phyloP scores from a whole-genome alignment of 2,113 vertebrate species.

The Ictidomys tridecemlineatus region DNA sequence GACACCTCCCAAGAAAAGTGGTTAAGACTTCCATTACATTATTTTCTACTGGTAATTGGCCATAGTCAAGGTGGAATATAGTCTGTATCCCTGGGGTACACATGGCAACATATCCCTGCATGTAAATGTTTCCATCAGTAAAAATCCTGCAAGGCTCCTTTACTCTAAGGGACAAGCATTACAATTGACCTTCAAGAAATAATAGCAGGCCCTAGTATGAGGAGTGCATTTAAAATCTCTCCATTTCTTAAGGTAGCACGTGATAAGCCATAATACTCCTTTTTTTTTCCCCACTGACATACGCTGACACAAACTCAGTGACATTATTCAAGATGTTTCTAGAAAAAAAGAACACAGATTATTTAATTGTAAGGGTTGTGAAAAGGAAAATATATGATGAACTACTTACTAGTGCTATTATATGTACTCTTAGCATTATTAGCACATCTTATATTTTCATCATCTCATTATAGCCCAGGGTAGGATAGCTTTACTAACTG shows the following conservation, averaged over 20 bases:
- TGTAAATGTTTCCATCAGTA: conserved; percentile 50
- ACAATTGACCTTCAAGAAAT: conserved; percentile 62
- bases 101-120: not conserved
- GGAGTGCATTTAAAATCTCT: conserved; percentile 28
- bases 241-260: conserved; percentile 16
- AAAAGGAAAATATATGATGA: not conserved
- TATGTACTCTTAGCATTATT: conserved; percentile 27
- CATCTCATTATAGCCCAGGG: not conserved
- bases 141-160: conserved; percentile 1
- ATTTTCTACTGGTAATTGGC: conserved; percentile 60
- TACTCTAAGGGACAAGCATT: not conserved
- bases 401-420: conserved; percentile 33
- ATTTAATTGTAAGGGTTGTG: not conserved
- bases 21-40: conserved; percentile 60
- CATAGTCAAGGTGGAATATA: conserved; percentile 49
- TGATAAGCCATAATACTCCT: not conserved
- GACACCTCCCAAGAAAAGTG: conserved; percentile 62
- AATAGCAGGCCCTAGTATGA: not conserved
- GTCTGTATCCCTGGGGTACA: not conserved
- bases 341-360: not conserved
- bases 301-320: not conserved
- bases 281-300: not conserved
- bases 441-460: not conserved
- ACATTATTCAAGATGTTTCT: not conserved
- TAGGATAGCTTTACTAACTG: conserved; percentile 22